Conservation (phyloP, 2,113 vertebrate species). For the Athene cunicularia region DNA sequence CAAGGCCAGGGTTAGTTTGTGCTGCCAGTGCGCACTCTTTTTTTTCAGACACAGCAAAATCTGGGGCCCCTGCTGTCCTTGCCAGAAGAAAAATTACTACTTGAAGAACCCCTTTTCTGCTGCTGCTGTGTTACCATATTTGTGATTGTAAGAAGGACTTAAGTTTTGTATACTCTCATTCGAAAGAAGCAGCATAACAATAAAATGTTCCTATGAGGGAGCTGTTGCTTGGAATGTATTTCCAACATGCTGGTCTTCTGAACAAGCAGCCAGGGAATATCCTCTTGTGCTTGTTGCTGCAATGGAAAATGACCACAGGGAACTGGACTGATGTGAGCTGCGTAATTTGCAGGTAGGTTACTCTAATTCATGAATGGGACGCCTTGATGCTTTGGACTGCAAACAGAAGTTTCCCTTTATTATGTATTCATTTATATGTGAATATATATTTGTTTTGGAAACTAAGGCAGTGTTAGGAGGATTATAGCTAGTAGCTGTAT, state of each 20-base stretch:
- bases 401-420: not conserved
- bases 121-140: not conserved
- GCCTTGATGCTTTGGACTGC: not conserved
- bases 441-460: not conserved
- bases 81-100: not conserved
- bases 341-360: accelerated
- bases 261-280: not conserved
- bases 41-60: not conserved
- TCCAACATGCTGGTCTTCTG: not conserved
- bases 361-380: not conserved
- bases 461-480: not conserved
- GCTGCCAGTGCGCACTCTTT: not conserved
- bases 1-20: not conserved
- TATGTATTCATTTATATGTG: not conserved
- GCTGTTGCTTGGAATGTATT: not conserved
- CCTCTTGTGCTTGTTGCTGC: not conserved
- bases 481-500: not conserved
- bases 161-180: not conserved
- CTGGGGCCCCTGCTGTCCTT: not conserved
- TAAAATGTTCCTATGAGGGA: not conserved
- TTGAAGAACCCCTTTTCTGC: not conserved
- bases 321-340: not conserved
- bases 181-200: not conserved
- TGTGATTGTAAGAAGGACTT: not conserved
- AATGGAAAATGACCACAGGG: not conserved